Conservation (phyloP, 2,113 vertebrate species). For the Platysteira castanea region DNA sequence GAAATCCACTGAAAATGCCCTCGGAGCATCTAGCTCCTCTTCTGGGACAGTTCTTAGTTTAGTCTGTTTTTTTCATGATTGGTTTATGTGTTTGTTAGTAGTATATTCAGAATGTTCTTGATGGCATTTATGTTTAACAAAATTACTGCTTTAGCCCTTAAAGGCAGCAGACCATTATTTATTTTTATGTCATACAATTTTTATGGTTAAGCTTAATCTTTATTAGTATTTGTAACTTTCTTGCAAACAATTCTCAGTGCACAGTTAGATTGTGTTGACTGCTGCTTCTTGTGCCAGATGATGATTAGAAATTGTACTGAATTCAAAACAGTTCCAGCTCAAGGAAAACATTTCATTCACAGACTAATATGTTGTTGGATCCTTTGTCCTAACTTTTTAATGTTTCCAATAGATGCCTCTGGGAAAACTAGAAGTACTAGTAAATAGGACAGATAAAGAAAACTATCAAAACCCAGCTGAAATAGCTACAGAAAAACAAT, state of each 20-base stretch:
- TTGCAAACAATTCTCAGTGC: background rate
- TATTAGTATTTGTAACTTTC: conserved; percentile 14
- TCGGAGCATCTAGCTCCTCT: background rate
- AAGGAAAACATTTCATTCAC: background rate
- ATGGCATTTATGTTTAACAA: background rate
- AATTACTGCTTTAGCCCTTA: background rate
- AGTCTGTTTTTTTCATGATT: background rate
- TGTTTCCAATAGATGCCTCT: background rate
- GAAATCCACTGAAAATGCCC: background rate
- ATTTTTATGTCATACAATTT: conserved; percentile 10
- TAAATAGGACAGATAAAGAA: conserved; percentile 44
- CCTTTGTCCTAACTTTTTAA: background rate
- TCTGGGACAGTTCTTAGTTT: background rate
- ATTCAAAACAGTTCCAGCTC: conserved; percentile 10
- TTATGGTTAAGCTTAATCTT: background rate
- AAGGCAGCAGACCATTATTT: conserved; percentile 1
- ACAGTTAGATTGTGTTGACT: conserved; percentile 11
- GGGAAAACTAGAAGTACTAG: conserved; percentile 6
- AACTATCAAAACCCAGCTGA: conserved; percentile 7
- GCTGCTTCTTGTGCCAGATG: background rate
- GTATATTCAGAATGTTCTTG: background rate
- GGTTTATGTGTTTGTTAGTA: background rate
- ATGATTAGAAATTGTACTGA: conserved; percentile 10
- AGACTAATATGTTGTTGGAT: background rate
- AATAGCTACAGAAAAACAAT: conserved; percentile 19